Evolutionary conservation across 2,888 invertebrate species (phyloP).

Genomic region (Melipona beecheii): DNA sequence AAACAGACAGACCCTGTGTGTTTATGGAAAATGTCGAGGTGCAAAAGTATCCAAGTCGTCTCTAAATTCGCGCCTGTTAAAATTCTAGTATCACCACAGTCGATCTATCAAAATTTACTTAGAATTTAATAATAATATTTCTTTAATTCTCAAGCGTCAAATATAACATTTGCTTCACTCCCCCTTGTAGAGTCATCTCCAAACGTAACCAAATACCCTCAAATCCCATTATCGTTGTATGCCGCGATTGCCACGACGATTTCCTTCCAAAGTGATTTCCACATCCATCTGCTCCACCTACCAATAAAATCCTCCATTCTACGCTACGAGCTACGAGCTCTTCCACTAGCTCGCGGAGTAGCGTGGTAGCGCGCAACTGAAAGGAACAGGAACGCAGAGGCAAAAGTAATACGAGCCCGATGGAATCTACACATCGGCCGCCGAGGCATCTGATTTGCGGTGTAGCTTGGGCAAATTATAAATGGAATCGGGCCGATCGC

Average conservation of each 20-base stretch:
- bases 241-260: background rate
- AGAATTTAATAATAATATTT: too few relatives aligned
- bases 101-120: background rate
- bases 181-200: background rate
- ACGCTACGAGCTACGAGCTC: too few relatives aligned
- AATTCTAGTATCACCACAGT: background rate
- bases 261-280: background rate
- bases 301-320: background rate
- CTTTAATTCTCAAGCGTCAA: background rate
- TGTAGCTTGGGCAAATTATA: constrained; percentile 48
- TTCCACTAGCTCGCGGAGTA: too few relatives aligned
- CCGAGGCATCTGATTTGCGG: constrained; percentile 33
- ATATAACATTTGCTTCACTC: background rate
- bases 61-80: too few relatives aligned
- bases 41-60: too few relatives aligned
- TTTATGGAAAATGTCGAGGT: too few relatives aligned
- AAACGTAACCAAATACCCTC: background rate
- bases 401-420: constrained; percentile 40
- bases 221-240: background rate
- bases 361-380: background rate
- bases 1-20: too few relatives aligned
- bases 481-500: constrained; percentile 54
- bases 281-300: background rate
- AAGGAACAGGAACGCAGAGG: background rate
- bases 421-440: constrained; percentile 35